A percentile compares a stretch with the other conserved stretches of the same genome.
Evolutionary conservation across 2,888 invertebrate species (phyloP).

Genomic region (Cremastobaeus sp.): DNA sequence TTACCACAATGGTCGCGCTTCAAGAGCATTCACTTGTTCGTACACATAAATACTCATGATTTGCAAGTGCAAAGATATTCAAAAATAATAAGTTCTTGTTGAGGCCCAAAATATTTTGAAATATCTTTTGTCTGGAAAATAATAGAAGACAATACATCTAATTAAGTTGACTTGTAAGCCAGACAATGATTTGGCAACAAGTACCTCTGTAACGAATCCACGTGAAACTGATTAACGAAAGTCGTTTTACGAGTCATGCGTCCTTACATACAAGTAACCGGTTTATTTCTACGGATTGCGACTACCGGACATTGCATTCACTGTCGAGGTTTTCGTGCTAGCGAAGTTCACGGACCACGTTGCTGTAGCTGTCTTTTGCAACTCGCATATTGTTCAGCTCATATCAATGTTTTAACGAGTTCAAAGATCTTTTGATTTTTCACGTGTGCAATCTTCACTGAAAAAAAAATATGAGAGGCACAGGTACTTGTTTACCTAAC

Average conservation of each 20-base stretch:
- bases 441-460: too few species aligned
- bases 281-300: constrained; percentile 66
- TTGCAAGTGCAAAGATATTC: too few species aligned
- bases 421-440: too few species aligned
- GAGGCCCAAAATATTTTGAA: not conserved
- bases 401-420: too few species aligned
- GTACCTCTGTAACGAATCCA: constrained; percentile 36
- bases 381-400: too few species aligned
- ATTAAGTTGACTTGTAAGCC: constrained; percentile 1
- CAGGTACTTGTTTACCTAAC: too few species aligned
- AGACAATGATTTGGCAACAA: constrained; percentile 12
- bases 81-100: too few species aligned
- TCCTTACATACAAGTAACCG: constrained; percentile 62
- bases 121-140: too few species aligned
- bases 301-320: constrained; percentile 65
- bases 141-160: too few species aligned
- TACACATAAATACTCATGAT: too few species aligned
- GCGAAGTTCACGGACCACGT: constrained; percentile 68
- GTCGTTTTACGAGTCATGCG: constrained; percentile 52
- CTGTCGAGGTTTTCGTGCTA: constrained; percentile 68
- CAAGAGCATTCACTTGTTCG: too few species aligned
- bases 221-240: constrained; percentile 49
- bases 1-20: not conserved
- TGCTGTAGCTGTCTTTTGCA: constrained; percentile 36
- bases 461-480: too few species aligned